Conservation (phyloP, 2,888 invertebrate species). For the Kryphioiulus occultus region DNA sequence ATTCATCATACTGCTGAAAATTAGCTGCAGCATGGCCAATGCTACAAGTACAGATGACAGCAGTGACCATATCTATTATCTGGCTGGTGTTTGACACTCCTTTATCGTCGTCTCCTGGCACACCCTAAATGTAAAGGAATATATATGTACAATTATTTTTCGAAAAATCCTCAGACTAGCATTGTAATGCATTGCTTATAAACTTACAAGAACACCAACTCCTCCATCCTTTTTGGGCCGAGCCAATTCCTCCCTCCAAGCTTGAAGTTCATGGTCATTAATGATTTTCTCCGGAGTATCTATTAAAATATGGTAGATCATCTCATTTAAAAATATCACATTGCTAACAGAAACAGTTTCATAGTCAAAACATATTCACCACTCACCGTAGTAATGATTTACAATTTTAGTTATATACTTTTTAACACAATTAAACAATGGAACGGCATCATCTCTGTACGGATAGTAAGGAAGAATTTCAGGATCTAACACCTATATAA, state of each 20-base stretch:
- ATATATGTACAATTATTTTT: neutral
- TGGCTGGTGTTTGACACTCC: slow-evolving; percentile 56
- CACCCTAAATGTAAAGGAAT: slow-evolving; percentile 55
- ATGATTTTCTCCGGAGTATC: slow-evolving; percentile 57
- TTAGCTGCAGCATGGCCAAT: slow-evolving; percentile 59
- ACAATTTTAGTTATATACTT: slow-evolving; percentile 63
- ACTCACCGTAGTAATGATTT: slow-evolving; percentile 63
- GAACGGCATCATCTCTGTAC: slow-evolving; percentile 64
- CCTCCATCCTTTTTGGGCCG: slow-evolving; percentile 59
- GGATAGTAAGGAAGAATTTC: slow-evolving; percentile 63
- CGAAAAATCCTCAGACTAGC: neutral
- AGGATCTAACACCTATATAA: slow-evolving; percentile 60
- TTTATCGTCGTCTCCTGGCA: slow-evolving; percentile 57
- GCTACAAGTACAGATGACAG: slow-evolving; percentile 58
- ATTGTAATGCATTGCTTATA: neutral
- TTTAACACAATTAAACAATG: slow-evolving; percentile 62
- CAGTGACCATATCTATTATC: slow-evolving; percentile 57
- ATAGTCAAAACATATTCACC: neutral
- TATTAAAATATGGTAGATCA: slow-evolving; percentile 51
- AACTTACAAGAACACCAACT: slow-evolving; percentile 58
- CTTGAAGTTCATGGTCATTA: slow-evolving; percentile 58
- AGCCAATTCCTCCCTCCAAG: slow-evolving; percentile 61
- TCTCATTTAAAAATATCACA: neutral
- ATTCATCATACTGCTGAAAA: slow-evolving; percentile 60
- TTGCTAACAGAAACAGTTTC: neutral